These are phyloP conservation scores for Pseudomugil tenellus DNA, from an alignment of 2,797 vertebrate species.

Conservation along the genomic window DNA sequence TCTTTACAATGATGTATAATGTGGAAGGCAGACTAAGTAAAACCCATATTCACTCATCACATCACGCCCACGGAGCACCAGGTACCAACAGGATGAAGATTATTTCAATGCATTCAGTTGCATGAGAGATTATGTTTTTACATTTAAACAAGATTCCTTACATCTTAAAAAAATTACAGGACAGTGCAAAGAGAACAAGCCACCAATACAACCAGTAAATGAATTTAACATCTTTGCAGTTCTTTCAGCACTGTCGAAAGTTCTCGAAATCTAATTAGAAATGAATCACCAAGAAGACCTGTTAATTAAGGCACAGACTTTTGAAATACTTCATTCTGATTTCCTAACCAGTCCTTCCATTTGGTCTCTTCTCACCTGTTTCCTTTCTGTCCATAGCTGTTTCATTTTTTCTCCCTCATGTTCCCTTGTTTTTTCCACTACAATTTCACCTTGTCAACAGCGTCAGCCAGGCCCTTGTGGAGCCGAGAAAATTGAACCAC, in stretches of 20 bases:
- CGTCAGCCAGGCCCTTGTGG: constrained; percentile 62
- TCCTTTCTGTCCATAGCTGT: constrained; percentile 27
- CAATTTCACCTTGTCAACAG: constrained; percentile 75
- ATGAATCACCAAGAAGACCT: constrained; percentile 28
- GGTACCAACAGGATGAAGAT: no score
- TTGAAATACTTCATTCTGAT: constrained; percentile 12
- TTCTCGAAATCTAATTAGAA: constrained; percentile 53
- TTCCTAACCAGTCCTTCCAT: constrained; percentile 13
- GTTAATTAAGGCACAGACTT: constrained; percentile 27
- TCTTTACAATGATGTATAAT: no score
- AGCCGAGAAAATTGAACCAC: constrained; percentile 73
- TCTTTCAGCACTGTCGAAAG: constrained; percentile 35
- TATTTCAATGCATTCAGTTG: no score
- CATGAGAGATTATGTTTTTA: no score
- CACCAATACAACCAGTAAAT: constrained; percentile 24
- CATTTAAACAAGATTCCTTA: background rate
- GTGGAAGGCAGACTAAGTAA: no score
- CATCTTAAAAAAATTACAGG: background rate
- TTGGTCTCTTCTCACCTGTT: constrained; percentile 35
- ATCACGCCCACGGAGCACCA: no score
- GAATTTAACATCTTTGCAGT: constrained; percentile 26
- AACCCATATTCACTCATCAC: no score
- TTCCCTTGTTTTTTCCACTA: constrained; percentile 47
- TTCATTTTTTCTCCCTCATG: constrained; percentile 16
- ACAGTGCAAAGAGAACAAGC: no score